Evolutionary conservation across 1,140 invertebrate genomes (phyloP).

Genomic region (Asbolus verrucosus): DNA sequence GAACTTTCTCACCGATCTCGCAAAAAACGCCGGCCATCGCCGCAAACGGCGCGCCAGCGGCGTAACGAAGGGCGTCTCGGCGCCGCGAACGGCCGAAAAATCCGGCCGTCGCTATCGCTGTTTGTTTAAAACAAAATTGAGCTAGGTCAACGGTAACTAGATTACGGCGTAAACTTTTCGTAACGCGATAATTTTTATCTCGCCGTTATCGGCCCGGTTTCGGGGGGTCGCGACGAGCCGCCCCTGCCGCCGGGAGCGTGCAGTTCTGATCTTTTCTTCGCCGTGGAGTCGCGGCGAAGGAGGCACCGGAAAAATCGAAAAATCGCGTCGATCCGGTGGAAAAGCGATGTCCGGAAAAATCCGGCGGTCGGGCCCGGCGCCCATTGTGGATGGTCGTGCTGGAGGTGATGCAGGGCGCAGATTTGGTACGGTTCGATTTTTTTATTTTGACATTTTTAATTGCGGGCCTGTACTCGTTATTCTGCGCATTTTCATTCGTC

Average conservation of each 20-base stretch:
- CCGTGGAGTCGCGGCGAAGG: constrained; percentile 8
- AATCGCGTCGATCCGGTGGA: background rate
- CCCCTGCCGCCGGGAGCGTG: constrained; percentile 38
- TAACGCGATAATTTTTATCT: constrained; percentile 20
- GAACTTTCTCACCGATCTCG: no score
- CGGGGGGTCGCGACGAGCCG: constrained; percentile 16
- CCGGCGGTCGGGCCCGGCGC: no score
- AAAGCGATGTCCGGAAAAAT: background rate
- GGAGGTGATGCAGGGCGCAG: constrained; percentile 41
- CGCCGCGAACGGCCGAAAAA: background rate
- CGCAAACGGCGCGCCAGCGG: no score
- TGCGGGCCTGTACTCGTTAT: constrained; percentile 66
- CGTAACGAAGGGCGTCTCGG: no score
- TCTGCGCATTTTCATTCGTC: constrained; percentile 66
- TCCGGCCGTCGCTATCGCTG: constrained; percentile 4
- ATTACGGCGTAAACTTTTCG: constrained; percentile 40
- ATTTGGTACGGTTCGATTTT: constrained; percentile 58
- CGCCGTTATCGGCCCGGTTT: no score
- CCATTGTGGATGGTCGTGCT: constrained; percentile 22
- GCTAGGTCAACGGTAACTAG: constrained; percentile 45
- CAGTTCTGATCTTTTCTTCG: constrained; percentile 53
- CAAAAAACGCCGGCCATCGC: no score
- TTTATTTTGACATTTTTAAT: constrained; percentile 67
- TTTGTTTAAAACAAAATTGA: constrained; percentile 45
- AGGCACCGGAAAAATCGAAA: constrained; percentile 11